Evolutionary conservation across 2,797 vertebrate species (phyloP).

Genomic region (Sebastiscus albofasciatus): DNA sequence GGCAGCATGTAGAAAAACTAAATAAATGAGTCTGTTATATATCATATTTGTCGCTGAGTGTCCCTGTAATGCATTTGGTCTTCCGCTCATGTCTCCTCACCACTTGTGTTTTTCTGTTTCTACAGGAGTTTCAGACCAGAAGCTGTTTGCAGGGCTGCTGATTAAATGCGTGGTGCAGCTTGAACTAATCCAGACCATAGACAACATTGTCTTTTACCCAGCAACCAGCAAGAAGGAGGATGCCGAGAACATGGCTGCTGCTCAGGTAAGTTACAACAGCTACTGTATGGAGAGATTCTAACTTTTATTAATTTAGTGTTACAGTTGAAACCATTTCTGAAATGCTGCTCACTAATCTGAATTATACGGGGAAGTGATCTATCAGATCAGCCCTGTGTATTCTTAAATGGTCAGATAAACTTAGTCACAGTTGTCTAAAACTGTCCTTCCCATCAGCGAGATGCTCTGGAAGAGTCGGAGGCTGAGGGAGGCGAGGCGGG

Average conservation of each 20-base stretch:
- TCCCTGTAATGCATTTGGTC: background rate
- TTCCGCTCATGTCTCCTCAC: background rate
- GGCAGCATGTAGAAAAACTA: background rate
- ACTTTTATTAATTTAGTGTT: background rate
- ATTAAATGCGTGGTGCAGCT: constrained; percentile 98
- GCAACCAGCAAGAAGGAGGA: constrained; percentile 98
- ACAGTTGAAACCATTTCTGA: background rate
- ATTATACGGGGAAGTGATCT: background rate
- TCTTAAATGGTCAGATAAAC: background rate
- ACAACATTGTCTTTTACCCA: constrained; percentile 97
- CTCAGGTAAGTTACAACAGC: constrained; percentile 83
- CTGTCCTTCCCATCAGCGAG: constrained; percentile 80
- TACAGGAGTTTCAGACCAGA: constrained; percentile 89
- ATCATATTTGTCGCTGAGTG: background rate
- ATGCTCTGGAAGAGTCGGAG: constrained; percentile 86
- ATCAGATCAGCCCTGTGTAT: too few relatives aligned
- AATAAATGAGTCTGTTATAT: background rate
- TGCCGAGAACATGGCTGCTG: constrained; percentile 95
- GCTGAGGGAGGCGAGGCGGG: constrained; percentile 71
- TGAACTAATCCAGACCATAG: constrained; percentile 97
- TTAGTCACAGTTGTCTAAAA: background rate
- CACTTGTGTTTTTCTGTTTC: background rate
- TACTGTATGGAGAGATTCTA: background rate
- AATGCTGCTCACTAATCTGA: background rate
- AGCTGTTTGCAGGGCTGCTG: constrained; percentile 94